Percentiles rank a stretch among this genome's conserved stretches.
Evolutionary conservation across 2,797 vertebrate species (phyloP).

Genomic region (Tragelaphus eurycerus): DNA sequence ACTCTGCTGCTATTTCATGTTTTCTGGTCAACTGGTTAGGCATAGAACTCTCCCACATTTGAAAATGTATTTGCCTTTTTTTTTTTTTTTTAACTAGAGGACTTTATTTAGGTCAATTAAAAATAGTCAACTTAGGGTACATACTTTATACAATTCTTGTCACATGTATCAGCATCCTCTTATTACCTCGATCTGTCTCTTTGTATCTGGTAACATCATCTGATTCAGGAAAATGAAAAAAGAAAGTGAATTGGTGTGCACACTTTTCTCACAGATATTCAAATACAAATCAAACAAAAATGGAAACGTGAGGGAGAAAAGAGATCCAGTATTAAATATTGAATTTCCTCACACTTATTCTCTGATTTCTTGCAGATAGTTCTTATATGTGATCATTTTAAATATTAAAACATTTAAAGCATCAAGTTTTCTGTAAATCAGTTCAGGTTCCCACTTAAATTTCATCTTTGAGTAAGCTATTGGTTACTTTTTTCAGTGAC

Average conservation of each 20-base stretch:
- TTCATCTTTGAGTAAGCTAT: neutral
- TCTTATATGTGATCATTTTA: neutral
- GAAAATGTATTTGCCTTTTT: neutral
- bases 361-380: neutral
- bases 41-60: neutral
- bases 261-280: neutral
- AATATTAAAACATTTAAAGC: neutral
- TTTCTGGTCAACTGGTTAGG: neutral
- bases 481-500: neutral
- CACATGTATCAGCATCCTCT: neutral
- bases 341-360: neutral
- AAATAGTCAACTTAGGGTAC: neutral
- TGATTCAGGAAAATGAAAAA: neutral
- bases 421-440: neutral
- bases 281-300: constrained; percentile 19
- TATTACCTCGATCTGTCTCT: neutral
- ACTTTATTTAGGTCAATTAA: neutral
- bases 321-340: neutral
- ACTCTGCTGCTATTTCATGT: neutral
- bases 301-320: neutral
- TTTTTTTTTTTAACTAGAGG: constrained; percentile 11
- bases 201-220: neutral
- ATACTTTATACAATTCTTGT: neutral
- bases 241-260: neutral
- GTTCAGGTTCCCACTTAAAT: neutral